Percentiles rank a stretch among this genome's conserved stretches.
These are phyloP conservation scores for Holothuria scabra DNA, from an alignment of 53 echinoderm and acorn worm genomes.

Conservation along the genomic window DNA sequence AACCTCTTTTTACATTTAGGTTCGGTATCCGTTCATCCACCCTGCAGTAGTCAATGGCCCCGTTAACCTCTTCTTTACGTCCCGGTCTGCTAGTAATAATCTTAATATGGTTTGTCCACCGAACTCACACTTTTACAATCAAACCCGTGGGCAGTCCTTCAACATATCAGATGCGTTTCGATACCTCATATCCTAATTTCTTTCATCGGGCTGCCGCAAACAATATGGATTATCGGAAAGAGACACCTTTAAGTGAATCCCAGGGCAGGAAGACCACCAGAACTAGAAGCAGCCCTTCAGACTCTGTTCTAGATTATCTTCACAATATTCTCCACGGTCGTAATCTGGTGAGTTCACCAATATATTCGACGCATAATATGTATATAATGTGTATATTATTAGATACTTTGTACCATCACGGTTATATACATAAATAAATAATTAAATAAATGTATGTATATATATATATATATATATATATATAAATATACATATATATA, in stretches of 20 bases:
- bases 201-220: background rate
- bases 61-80: background rate
- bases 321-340: background rate
- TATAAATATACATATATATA: too few species aligned
- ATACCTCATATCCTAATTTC: too few species aligned
- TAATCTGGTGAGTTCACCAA: background rate
- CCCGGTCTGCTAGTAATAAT: background rate
- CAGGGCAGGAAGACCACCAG: background rate
- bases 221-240: background rate
- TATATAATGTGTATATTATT: too few species aligned
- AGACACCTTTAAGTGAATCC: background rate
- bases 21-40: too few species aligned
- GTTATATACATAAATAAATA: too few species aligned
- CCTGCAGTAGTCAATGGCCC: too few species aligned
- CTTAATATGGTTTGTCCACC: constrained; percentile 18
- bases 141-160: constrained; percentile 23
- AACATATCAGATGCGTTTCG: background rate
- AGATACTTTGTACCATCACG: too few species aligned
- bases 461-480: too few species aligned
- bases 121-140: constrained; percentile 1
- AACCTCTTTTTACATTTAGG: too few species aligned
- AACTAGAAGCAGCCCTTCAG: background rate
- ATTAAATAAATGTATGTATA: too few species aligned
- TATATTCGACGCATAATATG: too few species aligned
- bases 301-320: background rate